A percentile compares a stretch with the other conserved stretches of the same genome.
phyloP scores from a whole-genome alignment of 1,140 invertebrate genomes.

The Elymnias hypermnestra region DNA sequence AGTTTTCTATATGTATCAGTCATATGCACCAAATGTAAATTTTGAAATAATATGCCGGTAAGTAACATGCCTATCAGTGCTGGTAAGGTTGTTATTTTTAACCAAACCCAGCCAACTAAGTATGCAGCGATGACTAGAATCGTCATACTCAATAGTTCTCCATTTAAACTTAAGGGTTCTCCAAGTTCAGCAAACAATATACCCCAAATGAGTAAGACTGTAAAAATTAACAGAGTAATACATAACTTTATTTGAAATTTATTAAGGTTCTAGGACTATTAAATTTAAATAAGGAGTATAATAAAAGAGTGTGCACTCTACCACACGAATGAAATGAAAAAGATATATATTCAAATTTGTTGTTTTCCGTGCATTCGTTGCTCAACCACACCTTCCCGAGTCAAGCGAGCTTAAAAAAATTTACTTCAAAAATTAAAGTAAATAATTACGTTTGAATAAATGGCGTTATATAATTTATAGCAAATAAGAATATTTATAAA shows the following conservation, averaged over 20 bases:
- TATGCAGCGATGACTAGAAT: constrained; percentile 85
- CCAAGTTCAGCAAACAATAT: constrained; percentile 84
- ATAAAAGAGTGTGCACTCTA: neutral
- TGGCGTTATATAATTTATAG: too few relatives aligned
- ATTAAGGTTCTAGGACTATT: too few relatives aligned
- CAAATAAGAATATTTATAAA: too few relatives aligned
- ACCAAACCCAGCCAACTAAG: constrained; percentile 87
- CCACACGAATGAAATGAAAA: too few relatives aligned
- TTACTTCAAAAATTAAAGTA: too few relatives aligned
- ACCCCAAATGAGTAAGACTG: constrained; percentile 85
- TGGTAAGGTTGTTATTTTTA: constrained; percentile 85
- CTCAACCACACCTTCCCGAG: too few relatives aligned
- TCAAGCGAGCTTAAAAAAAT: too few relatives aligned
- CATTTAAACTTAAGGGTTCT: constrained; percentile 82
- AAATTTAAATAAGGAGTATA: too few relatives aligned
- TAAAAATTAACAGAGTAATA: constrained; percentile 20
- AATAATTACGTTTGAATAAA: too few relatives aligned
- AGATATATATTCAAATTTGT: too few relatives aligned
- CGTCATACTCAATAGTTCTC: constrained; percentile 87
- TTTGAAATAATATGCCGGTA: constrained; percentile 88
- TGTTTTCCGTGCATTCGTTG: too few relatives aligned
- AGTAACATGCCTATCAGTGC: constrained; percentile 92
- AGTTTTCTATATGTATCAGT: constrained; percentile 80
- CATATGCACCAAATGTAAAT: constrained; percentile 83
- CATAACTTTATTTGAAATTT: constrained; percentile 1